Evolutionary conservation across 2,888 invertebrate genomes (phyloP).

Genomic region (Protodeltote pygarga): DNA sequence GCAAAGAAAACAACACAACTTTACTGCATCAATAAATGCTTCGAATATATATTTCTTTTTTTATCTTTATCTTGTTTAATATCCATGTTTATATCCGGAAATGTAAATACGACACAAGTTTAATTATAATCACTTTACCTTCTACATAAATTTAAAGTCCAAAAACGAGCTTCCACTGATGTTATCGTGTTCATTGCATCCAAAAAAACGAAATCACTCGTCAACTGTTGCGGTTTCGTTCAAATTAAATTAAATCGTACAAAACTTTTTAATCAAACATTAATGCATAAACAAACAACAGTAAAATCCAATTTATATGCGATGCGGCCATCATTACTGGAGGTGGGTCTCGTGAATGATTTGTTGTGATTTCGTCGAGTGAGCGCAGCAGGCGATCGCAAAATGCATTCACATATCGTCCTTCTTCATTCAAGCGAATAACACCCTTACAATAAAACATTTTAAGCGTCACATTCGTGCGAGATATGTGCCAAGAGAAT

Average conservation of each 20-base stretch:
- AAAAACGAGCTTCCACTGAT: slow-evolving; percentile 14
- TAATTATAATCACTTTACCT: slow-evolving; percentile 4
- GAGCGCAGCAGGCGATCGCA: slow-evolving; percentile 83
- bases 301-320: slow-evolving; percentile 78
- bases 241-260: slow-evolving; percentile 48
- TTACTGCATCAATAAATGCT: too few relatives aligned
- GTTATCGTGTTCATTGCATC: slow-evolving; percentile 16
- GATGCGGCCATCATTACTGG: slow-evolving; percentile 82
- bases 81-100: too few relatives aligned
- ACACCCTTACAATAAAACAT: slow-evolving; percentile 54
- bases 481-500: slow-evolving; percentile 58
- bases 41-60: too few relatives aligned
- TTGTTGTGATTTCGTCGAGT: slow-evolving; percentile 85
- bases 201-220: slow-evolving; percentile 14
- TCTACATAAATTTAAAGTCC: slow-evolving; percentile 7
- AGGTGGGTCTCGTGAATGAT: slow-evolving; percentile 84
- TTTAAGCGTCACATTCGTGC: slow-evolving; percentile 60
- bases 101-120: background rate
- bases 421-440: slow-evolving; percentile 51
- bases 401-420: slow-evolving; percentile 76
- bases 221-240: slow-evolving; percentile 23
- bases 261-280: slow-evolving; percentile 53
- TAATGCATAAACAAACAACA: slow-evolving; percentile 70
- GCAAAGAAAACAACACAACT: too few relatives aligned
- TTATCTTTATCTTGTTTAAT: too few relatives aligned